Evolutionary conservation across 2,888 invertebrate species (phyloP), one percentile per base, ranked within the genome.

Genomic region (Tipula confusa): DNA sequence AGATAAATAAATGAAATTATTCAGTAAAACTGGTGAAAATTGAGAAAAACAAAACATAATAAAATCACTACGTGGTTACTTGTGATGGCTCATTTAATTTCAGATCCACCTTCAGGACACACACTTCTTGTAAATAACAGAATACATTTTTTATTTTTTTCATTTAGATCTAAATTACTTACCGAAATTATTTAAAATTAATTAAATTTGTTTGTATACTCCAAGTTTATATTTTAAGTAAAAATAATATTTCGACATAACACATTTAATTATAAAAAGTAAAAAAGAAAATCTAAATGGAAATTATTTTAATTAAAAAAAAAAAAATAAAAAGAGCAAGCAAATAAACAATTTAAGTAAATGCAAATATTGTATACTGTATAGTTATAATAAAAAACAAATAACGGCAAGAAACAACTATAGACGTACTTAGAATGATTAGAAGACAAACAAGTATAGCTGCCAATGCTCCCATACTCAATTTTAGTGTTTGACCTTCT

Each of bases 381-480:
- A 38, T 38, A 29, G 29, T 80, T 79, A 29, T 24, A 79, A 28
- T 24, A 6, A 79, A n/a, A 79, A 79, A 79, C 13, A 79, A 79
- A 9, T 28, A 79, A 79, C 28, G 9, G 0, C 9, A 9, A 64
- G 24, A 11, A n/a, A 43, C 1, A 43, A 38, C 6, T 9, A 18
- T 15, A 5, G n/a, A 80, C 97, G 96, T 94, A 98, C 98, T 95
- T 91, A 98, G 94, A 88, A 99, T 97, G 90, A 98, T 96, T 90
- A 98, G 94, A 88, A 98, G 94, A 91, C 98, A 98, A 91, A 98
- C 96, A 90, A 99, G 93, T 89, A 99, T 98, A 88, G 98, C 98
- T 85, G 98, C 97, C 87, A 99, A 92, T 85, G 98, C 98, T 86
- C 98, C 97, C 94, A 97, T 97, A 91, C 98, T 97, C 89, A 99